Conservation (phyloP, 2,888 invertebrate genomes). For the Eugnorisma glareosa region DNA sequence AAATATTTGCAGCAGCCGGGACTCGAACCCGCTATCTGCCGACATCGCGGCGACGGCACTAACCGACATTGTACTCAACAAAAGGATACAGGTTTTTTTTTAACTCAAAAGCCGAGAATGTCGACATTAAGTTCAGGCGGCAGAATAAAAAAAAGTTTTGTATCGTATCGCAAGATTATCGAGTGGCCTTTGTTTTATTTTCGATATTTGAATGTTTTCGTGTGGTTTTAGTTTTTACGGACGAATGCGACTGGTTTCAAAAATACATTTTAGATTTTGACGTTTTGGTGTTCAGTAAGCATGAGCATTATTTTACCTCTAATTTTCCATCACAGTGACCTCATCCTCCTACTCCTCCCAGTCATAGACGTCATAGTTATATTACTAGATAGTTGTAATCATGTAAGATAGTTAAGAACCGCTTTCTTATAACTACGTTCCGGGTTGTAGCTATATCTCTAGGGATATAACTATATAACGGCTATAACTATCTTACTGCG, state of each 20-base stretch:
- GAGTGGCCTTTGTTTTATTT: slow-evolving; percentile 37
- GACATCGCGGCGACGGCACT: slow-evolving; percentile 81
- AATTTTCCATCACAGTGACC: not conserved
- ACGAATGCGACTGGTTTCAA: too few relatives aligned
- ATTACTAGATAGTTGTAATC: too few relatives aligned
- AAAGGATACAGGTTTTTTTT: slow-evolving; percentile 73
- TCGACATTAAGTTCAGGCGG: slow-evolving; percentile 63
- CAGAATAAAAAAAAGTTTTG: slow-evolving; percentile 61
- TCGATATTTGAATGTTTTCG: slow-evolving; percentile 20
- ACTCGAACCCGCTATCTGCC: slow-evolving; percentile 81
- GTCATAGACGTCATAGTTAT: not conserved
- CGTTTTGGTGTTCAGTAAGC: too few relatives aligned
- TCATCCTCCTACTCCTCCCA: not conserved
- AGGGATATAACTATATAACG: not conserved
- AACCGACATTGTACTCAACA: slow-evolving; percentile 78
- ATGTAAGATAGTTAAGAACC: not conserved
- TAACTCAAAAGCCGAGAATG: slow-evolving; percentile 70
- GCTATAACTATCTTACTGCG: not conserved
- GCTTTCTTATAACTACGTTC: not conserved
- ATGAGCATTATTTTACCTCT: too few relatives aligned
- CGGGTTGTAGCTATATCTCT: too few relatives aligned
- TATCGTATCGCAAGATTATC: slow-evolving; percentile 46
- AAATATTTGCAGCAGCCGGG: slow-evolving; percentile 79
- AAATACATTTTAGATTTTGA: not conserved
- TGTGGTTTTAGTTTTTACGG: not conserved